A percentile compares a stretch with the other conserved stretches of the same genome.
phyloP scores from a whole-genome alignment of 2,888 invertebrate species.

The Scaeva pyrastri region DNA sequence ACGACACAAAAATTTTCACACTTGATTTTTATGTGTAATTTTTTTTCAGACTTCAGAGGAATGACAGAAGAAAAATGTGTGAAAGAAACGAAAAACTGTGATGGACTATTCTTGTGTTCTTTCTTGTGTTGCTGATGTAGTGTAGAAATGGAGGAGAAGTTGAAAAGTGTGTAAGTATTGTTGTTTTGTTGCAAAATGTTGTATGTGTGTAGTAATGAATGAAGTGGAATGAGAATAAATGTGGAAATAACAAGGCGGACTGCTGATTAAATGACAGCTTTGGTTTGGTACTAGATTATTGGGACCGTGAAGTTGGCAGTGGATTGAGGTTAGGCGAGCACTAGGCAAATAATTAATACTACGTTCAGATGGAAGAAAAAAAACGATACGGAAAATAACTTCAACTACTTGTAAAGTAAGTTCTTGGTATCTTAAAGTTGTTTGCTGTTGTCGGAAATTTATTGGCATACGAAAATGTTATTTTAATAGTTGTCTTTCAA shows the following conservation, averaged over 20 bases:
- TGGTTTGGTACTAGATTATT: conserved; percentile 8
- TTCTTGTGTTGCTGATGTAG: background rate
- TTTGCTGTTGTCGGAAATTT: too few relatives aligned
- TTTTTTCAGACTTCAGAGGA: conserved; percentile 40
- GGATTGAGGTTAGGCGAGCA: background rate
- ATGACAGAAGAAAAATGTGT: conserved; percentile 54
- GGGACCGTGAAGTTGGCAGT: conserved; percentile 18
- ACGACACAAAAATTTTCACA: conserved; percentile 63
- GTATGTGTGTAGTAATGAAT: conserved; percentile 33
- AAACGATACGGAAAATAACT: too few relatives aligned
- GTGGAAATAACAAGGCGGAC: conserved; percentile 29
- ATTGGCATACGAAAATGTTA: too few relatives aligned
- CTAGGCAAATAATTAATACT: background rate
- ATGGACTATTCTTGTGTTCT: conserved; percentile 42
- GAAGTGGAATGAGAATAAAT: conserved; percentile 6
- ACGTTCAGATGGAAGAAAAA: too few relatives aligned
- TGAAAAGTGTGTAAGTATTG: conserved; percentile 40
- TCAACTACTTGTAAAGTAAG: too few relatives aligned
- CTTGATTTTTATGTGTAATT: conserved; percentile 19
- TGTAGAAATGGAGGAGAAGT: conserved; percentile 8
- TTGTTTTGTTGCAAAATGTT: conserved; percentile 66
- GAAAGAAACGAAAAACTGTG: conserved; percentile 57
- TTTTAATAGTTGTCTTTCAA: too few relatives aligned
- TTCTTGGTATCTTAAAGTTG: too few relatives aligned
- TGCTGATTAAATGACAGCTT: conserved; percentile 53